Base-by-base conservation (phyloP, 2,113 vertebrate species). In the Meles meles region DNA sequence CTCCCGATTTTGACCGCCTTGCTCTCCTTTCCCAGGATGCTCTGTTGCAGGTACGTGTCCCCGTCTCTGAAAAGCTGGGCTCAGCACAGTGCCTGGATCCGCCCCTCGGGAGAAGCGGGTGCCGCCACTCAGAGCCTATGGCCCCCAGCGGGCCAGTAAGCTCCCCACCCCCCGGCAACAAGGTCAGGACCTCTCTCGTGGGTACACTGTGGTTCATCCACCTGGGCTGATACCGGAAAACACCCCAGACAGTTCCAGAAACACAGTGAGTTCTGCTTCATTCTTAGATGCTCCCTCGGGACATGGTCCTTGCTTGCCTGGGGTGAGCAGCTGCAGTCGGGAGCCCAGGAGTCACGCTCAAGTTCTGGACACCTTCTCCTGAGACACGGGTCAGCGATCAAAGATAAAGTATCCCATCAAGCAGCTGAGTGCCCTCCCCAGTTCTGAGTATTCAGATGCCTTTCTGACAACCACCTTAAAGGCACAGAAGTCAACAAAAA, bases 1-100 rank as follows among this genome's bases (percentile, higher is more conserved):
- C 49, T 42, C 61, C 3, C 1, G 4, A 12, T 1, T 13, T 34
- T n/a, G 1, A 0, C 18, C 55, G 2, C 39, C 11, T 21, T 13
- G 39, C 49, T 63, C n/a, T 85, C 17, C 49, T 67, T 39, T n/a
- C 18, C 23, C 25, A 39, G 57, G 81, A 9, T 34, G 37, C 76
- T 6, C 49, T 52, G 0, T 14, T 23, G 39, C 27, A 17, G 55
- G 44, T 42, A 5, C 0, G 3, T 8, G 9, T 17, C 14, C 52
- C 71, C 39, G 8, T 27, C 17, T 63, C 47, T 34, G 20, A 1
- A 34, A 13, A 1, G 5, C 9, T 0, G 3, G 20, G 2, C 8
- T 15, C 42, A 15, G 52, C 3, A 6, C 3, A 6, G 7, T 1
- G 0, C n/a, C 27, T 20, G 23, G 74, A 20, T 6, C 47, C 15